These are phyloP conservation scores for Australoheros facetus DNA, from an alignment of 2,797 vertebrate species.

Conservation along the genomic window DNA sequence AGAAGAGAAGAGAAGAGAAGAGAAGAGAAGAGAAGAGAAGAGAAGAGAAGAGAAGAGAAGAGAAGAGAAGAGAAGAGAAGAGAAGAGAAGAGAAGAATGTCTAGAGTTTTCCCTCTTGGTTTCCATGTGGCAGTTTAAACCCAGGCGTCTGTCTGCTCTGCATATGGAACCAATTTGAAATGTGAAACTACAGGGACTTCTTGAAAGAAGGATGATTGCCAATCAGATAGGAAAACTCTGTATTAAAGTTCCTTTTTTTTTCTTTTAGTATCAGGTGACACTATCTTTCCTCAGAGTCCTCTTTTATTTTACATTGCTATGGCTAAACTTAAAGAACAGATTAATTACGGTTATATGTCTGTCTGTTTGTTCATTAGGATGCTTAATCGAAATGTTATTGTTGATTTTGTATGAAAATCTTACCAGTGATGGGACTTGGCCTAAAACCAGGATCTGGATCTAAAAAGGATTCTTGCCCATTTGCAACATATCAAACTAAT, in stretches of 20 bases:
- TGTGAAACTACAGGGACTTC: slow-evolving; percentile 48
- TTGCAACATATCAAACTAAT: too few species aligned
- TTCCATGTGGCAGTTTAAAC: slow-evolving; percentile 50
- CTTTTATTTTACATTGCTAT: not conserved
- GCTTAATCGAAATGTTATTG: not conserved
- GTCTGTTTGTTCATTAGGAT: not conserved
- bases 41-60: not conserved
- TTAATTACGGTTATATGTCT: not conserved
- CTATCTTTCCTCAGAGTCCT: too few species aligned
- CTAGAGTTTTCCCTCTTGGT: slow-evolving; percentile 27
- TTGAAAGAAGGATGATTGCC: slow-evolving; percentile 36
- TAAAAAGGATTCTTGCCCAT: not conserved
- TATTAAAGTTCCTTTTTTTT: not conserved
- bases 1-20: not conserved
- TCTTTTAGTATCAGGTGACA: too few species aligned
- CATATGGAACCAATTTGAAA: slow-evolving; percentile 75
- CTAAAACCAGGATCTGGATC: not conserved
- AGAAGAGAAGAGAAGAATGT: not conserved
- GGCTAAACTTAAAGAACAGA: not conserved
- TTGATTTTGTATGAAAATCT: not conserved
- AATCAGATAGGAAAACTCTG: slow-evolving; percentile 18
- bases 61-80: not conserved
- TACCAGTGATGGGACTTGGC: not conserved
- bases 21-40: not conserved
- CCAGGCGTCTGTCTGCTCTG: slow-evolving; percentile 43